A percentile compares a stretch with the other conserved stretches of the same genome.
These are phyloP conservation scores for Drosophila parabipectinata DNA, from an alignment of 1,140 invertebrate species.

Conservation along the genomic window DNA sequence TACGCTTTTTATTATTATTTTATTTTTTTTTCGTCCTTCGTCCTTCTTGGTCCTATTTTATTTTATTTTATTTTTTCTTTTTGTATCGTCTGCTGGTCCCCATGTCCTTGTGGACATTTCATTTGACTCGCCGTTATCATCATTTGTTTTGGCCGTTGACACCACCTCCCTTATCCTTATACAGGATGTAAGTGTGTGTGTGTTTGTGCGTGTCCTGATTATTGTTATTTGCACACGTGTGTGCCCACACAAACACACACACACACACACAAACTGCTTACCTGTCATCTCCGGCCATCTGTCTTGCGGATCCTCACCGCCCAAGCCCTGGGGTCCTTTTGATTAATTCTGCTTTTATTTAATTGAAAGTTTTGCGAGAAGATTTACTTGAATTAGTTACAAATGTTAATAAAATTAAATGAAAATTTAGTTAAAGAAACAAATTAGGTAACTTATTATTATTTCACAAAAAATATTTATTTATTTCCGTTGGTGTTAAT, in stretches of 20 bases:
- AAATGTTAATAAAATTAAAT: conserved; percentile 16
- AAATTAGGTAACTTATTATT: not conserved
- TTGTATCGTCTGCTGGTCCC: conserved; percentile 6
- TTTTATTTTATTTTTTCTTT: conserved; percentile 3
- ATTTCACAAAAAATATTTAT: no score
- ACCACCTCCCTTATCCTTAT: conserved; percentile 42
- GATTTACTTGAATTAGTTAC: conserved; percentile 58
- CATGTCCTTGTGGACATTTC: conserved; percentile 62
- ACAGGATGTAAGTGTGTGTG: conserved; percentile 3
- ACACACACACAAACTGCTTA: conserved; percentile 40
- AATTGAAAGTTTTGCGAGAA: conserved; percentile 67
- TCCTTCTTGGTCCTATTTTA: not conserved
- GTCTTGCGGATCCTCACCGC: conserved; percentile 16
- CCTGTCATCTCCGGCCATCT: conserved; percentile 57
- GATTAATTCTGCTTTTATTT: conserved; percentile 76
- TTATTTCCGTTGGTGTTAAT: not conserved
- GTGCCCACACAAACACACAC: conserved; percentile 29
- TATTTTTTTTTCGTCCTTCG: conserved; percentile 2
- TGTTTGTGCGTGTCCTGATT: conserved; percentile 33
- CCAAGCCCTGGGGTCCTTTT: conserved; percentile 34
- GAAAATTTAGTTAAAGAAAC: not conserved
- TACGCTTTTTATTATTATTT: conserved; percentile 62
- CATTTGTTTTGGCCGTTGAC: conserved; percentile 78
- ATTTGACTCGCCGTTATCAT: conserved; percentile 76
- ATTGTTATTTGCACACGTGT: conserved; percentile 66